phyloP scores from a whole-genome alignment of 2,888 invertebrate species.

The Ectemnius lituratus region DNA sequence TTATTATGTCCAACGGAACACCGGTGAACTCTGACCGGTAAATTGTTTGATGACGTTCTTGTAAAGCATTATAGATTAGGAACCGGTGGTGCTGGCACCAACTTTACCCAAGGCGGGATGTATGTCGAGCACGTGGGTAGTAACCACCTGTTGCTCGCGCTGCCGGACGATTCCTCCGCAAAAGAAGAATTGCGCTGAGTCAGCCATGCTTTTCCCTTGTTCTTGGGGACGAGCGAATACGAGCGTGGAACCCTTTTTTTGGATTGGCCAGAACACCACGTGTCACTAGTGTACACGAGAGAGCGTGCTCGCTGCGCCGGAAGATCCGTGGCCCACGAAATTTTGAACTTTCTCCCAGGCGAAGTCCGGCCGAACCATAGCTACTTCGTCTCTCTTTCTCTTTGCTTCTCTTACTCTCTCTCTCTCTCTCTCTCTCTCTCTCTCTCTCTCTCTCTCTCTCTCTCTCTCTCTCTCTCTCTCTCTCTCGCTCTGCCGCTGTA shows the following conservation, averaged over 20 bases:
- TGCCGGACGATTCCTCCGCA: not conserved
- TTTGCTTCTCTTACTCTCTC: too few relatives aligned
- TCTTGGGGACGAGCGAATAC: not conserved
- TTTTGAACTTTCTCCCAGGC: constrained; percentile 61
- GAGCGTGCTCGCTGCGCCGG: constrained; percentile 11
- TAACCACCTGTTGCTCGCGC: constrained; percentile 47
- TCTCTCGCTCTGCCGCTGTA: constrained; percentile 7
- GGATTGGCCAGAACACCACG: constrained; percentile 31
- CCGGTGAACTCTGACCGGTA: not conserved
- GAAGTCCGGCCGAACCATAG: constrained; percentile 7
- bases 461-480: too few relatives aligned
- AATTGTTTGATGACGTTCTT: not conserved
- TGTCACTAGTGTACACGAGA: constrained; percentile 35
- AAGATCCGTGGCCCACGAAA: constrained; percentile 46
- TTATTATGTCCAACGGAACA: not conserved
- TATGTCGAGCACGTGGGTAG: constrained; percentile 2
- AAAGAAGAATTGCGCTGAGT: not conserved
- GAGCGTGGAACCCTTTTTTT: constrained; percentile 31
- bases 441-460: constrained; percentile 3
- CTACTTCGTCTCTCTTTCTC: too few relatives aligned
- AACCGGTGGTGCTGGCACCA: not conserved
- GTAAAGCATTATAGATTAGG: not conserved
- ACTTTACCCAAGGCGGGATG: not conserved
- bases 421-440: too few relatives aligned
- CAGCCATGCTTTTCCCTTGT: not conserved